These are phyloP conservation scores for Acinonyx jubatus DNA, from an alignment of 2,113 vertebrate species.

Conservation along the genomic window DNA sequence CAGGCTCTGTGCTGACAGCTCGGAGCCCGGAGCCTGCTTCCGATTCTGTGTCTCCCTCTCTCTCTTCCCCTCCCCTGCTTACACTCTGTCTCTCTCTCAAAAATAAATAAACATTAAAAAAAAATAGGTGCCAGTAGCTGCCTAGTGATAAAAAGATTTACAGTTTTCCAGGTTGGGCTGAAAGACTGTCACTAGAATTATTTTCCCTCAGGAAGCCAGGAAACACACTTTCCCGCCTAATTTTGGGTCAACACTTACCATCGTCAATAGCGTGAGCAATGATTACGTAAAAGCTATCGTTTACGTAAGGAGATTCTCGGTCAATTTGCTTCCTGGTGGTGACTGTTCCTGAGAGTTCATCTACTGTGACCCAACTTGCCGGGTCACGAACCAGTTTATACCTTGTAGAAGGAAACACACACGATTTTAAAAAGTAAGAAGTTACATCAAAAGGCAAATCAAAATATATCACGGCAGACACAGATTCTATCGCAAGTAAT, in stretches of 20 bases:
- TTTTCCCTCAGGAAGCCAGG: neutral
- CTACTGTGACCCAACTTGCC: constrained; percentile 84
- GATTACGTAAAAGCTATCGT: constrained; percentile 82
- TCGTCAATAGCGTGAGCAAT: constrained; percentile 82
- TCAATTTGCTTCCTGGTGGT: constrained; percentile 83
- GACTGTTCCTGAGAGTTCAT: constrained; percentile 85
- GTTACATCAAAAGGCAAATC: neutral
- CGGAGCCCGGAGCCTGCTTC: no score
- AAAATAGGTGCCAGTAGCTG: neutral
- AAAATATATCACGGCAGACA: neutral
- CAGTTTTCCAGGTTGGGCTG: neutral
- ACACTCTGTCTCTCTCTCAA: no score
- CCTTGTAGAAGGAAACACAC: constrained; percentile 73
- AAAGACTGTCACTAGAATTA: neutral
- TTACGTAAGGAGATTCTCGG: constrained; percentile 85
- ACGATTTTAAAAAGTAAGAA: neutral
- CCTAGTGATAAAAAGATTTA: neutral
- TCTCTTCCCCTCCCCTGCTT: no score
- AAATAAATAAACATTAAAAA: no score
- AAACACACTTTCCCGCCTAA: rapidly evolving
- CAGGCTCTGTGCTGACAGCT: no score
- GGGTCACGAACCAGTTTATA: constrained; percentile 83
- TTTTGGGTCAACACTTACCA: constrained; percentile 79
- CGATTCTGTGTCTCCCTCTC: no score
- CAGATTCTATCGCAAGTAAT: neutral